phyloP scores from a whole-genome alignment of 2,888 invertebrate genomes.

The Yponomeuta evonymella region DNA sequence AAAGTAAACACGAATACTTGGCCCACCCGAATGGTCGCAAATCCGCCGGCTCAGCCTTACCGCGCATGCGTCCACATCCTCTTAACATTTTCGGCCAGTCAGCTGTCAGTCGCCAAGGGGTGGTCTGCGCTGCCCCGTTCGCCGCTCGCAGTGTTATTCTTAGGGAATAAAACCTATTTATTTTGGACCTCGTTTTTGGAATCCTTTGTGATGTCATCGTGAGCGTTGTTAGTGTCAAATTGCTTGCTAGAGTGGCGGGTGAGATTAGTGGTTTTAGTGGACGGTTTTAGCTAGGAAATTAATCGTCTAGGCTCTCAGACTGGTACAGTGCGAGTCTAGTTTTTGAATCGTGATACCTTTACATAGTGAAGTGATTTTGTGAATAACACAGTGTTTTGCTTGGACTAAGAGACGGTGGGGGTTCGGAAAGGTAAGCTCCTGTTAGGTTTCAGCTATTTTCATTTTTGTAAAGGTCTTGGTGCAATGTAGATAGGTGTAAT shows the following conservation, averaged over 20 bases:
- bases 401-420: background rate
- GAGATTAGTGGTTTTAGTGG: background rate
- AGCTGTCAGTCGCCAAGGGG: constrained; percentile 11
- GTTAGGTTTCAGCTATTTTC: background rate
- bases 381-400: background rate
- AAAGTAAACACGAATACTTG: background rate
- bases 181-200: background rate
- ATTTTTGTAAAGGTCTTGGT: background rate
- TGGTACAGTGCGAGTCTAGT: background rate
- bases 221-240: background rate
- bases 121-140: constrained; percentile 7
- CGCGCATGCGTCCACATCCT: constrained; percentile 4
- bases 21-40: background rate
- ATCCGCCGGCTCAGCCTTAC: background rate
- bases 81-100: constrained; percentile 6
- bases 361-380: background rate
- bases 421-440: background rate
- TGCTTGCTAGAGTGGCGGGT: background rate
- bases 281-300: background rate
- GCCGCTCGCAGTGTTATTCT: constrained; percentile 4
- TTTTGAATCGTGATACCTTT: background rate
- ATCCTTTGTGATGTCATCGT: background rate
- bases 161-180: constrained; percentile 1
- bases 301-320: background rate
- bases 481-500: background rate